Conservation (phyloP, 2,113 vertebrate species). For the Lampris megalopsis region DNA sequence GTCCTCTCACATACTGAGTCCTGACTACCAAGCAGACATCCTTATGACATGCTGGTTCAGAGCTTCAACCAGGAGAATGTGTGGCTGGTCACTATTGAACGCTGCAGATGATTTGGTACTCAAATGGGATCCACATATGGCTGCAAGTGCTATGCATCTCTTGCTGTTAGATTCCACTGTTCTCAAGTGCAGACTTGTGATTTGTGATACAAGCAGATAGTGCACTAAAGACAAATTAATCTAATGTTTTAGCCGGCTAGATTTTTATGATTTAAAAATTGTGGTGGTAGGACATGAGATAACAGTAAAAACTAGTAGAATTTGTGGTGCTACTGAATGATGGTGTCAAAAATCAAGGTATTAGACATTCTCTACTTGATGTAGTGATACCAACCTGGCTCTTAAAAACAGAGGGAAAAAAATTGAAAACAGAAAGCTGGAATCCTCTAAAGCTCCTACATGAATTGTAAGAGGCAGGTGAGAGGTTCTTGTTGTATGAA, state of each 20-base stretch:
- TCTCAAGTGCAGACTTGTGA: constrained; percentile 6
- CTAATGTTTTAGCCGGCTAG: constrained; percentile 44
- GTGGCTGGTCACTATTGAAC: neutral
- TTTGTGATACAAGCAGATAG: constrained; percentile 1
- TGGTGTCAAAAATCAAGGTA: neutral
- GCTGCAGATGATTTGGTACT: constrained; percentile 4
- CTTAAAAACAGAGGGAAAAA: constrained; percentile 8
- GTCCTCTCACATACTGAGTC: constrained; percentile 92
- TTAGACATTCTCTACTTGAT: constrained; percentile 18
- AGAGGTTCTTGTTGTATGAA: neutral
- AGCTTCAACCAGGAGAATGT: neutral
- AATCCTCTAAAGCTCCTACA: constrained; percentile 17
- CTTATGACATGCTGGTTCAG: neutral
- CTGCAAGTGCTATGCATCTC: constrained; percentile 27
- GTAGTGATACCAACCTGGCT: constrained; percentile 18
- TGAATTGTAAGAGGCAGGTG: neutral
- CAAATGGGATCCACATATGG: constrained; percentile 3
- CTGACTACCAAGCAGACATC: neutral
- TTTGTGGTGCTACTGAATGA: constrained; percentile 1
- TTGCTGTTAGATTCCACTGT: neutral
- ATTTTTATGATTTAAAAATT: constrained; percentile 53
- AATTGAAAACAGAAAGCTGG: constrained; percentile 1
- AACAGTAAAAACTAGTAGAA: neutral
- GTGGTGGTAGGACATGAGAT: neutral
- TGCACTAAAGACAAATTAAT: neutral